phyloP scores from a whole-genome alignment of 2,113 vertebrate genomes.

The Istiophorus platypterus region DNA sequence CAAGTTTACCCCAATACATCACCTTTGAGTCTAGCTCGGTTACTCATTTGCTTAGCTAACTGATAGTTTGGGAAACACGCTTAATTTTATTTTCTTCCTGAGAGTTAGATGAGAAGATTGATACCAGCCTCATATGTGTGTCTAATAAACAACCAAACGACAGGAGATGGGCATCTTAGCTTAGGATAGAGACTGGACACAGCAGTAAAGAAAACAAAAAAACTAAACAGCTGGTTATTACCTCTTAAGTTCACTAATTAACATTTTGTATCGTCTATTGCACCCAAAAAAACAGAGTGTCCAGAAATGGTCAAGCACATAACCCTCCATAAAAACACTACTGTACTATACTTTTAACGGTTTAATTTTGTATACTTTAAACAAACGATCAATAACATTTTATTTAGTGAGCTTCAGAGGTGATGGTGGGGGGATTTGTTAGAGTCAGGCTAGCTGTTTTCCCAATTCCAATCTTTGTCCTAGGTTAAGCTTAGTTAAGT shows the following conservation, averaged over 20 bases:
- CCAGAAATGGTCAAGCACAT: background rate
- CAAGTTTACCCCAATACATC: background rate
- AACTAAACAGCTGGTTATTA: too few species aligned
- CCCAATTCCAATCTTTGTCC: too few species aligned
- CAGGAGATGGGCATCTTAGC: background rate
- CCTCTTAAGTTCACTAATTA: too few species aligned
- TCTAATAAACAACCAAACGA: background rate
- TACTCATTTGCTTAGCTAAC: too few species aligned
- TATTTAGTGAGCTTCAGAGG: background rate
- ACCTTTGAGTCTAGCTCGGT: background rate
- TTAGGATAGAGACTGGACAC: background rate
- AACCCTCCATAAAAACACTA: too few species aligned
- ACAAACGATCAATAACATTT: background rate
- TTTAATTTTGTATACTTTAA: background rate
- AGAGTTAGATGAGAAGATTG: background rate
- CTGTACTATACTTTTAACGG: too few species aligned
- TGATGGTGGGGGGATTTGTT: too few species aligned
- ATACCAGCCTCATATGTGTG: background rate
- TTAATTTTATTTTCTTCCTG: background rate
- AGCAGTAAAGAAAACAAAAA: background rate
- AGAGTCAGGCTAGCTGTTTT: too few species aligned
- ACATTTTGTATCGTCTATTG: too few species aligned
- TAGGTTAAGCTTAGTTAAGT: too few species aligned
- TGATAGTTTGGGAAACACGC: too few species aligned
- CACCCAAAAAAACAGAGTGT: too few species aligned